A percentile compares a stretch with the other conserved stretches of the same genome.
Conservation (phyloP, 1,140 invertebrate species). For the Tetramorium parvispinum region DNA sequence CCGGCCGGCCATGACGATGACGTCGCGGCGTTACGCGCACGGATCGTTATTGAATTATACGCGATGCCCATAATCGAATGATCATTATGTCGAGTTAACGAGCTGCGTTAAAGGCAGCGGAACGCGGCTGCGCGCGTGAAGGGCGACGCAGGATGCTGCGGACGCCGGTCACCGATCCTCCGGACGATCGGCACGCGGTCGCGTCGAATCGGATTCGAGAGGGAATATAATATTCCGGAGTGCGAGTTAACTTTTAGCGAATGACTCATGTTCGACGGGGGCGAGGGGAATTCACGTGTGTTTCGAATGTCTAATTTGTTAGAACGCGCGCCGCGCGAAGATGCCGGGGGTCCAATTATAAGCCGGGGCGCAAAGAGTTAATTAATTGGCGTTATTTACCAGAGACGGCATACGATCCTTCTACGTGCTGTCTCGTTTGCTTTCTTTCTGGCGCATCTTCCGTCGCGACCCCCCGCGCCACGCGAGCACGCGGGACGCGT, state of each 20-base stretch:
- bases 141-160: not conserved
- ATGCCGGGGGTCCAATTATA: slow-evolving; percentile 41
- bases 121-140: slow-evolving; percentile 22
- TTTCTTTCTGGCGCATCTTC: slow-evolving; percentile 66
- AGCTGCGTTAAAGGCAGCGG: slow-evolving; percentile 77
- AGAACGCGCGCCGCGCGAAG: slow-evolving; percentile 6
- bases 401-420: slow-evolving; percentile 48
- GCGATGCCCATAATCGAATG: slow-evolving; percentile 83
- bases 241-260: slow-evolving; percentile 16
- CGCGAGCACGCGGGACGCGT: slow-evolving; percentile 22
- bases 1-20: slow-evolving; percentile 71
- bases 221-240: not conserved
- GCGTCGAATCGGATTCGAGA: not conserved
- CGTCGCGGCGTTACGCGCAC: slow-evolving; percentile 80
- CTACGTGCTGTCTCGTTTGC: slow-evolving; percentile 63
- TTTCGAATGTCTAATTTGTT: slow-evolving; percentile 51
- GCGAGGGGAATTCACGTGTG: not conserved
- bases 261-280: not conserved
- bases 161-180: slow-evolving; percentile 31
- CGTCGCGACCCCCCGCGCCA: slow-evolving; percentile 14
- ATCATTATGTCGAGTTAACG: slow-evolving; percentile 84
- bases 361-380: slow-evolving; percentile 57
- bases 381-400: slow-evolving; percentile 66
- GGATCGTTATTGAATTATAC: slow-evolving; percentile 86
- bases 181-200: not conserved